Base-by-base conservation (phyloP, 2,888 invertebrate species). In the Epiblema foenella region DNA sequence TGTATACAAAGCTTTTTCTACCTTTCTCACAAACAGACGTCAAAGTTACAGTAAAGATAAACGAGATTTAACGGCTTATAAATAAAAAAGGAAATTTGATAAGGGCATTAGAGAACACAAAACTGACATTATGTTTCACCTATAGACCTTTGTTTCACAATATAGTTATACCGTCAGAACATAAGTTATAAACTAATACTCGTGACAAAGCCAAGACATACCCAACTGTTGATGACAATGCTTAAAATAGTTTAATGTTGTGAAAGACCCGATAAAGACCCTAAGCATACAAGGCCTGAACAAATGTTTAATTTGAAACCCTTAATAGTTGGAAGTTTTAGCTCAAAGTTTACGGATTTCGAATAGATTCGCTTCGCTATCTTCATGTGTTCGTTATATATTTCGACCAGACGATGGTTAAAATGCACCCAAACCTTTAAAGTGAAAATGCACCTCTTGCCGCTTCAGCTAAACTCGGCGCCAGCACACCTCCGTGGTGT, bases 221-320 rank as follows among this genome's bases (percentile, higher is more conserved):
- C n/a, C n/a, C 15, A 10, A 46, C 4, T 7, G 51, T 62, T 60
- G 42, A 52, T 46, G 60, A 33, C 60, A 39, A 59, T 29, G 42
- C 54, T 39, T 33, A 51, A 57, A 65, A 46, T 42, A 54, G 59
- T 56, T 37, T 54, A 49, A 65, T 54, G 49, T 49, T 24, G 29
- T 52, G 11, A 29, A 66, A 65, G 65, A 10, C 37, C 49, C n/a
- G 56, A 71, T 62, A 71, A 65, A 64, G 58, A 57, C 12, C 71
- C 70, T 71, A 71, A 71, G 60, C 57, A 71, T 39, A 71, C 71
- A 66, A 12, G 56, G 60, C 60, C 60, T 56, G 39, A 62, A 60
- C 58, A 54, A 71, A 71, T 67, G 54, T 71, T 71, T 56, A 56
- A 71, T 67, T 60, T 66, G 49, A 39, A 60, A 70, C 66, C 71